These are phyloP conservation scores for Borostomias antarcticus DNA, from an alignment of 2,797 vertebrate species.

Conservation along the genomic window DNA sequence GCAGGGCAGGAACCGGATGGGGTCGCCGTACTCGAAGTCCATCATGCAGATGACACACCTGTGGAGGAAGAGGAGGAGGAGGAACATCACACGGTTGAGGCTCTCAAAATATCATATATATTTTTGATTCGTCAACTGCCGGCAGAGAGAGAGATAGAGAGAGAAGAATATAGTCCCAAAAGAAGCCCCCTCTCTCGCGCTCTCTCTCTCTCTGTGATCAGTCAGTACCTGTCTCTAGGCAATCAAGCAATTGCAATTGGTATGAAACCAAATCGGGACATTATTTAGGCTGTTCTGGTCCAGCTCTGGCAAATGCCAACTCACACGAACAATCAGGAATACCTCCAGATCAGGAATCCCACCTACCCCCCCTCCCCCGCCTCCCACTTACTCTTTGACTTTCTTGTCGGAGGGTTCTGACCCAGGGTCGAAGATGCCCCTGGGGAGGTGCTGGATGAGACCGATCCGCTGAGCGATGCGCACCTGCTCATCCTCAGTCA, in stretches of 20 bases:
- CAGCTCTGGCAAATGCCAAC: no score
- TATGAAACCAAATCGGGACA: no score
- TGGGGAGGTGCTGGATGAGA: constrained; percentile 87
- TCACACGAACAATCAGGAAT: no score
- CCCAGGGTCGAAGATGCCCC: constrained; percentile 78
- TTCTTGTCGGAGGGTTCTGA: constrained; percentile 80
- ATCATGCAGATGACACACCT: constrained; percentile 92
- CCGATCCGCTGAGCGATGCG: constrained; percentile 86
- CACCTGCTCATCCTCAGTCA: constrained; percentile 87
- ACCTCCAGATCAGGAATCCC: no score
- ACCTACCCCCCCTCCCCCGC: no score
- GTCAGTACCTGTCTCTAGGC: no score
- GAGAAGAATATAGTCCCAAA: no score
- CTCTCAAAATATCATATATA: no score
- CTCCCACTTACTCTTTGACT: constrained; percentile 82
- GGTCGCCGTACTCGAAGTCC: constrained; percentile 84
- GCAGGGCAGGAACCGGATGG: constrained; percentile 86
- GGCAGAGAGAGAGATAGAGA: not conserved
- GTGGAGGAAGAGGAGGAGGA: not conserved
- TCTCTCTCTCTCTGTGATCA: no score
- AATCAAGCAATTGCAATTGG: no score
- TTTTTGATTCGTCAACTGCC: not conserved
- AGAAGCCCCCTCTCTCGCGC: no score
- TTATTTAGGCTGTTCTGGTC: no score
- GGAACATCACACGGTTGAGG: not conserved